A percentile compares a stretch with the other conserved stretches of the same genome.
Evolutionary conservation across 1,140 invertebrate genomes (phyloP).

Genomic region (Pseudomyrmex flavicornis): DNA sequence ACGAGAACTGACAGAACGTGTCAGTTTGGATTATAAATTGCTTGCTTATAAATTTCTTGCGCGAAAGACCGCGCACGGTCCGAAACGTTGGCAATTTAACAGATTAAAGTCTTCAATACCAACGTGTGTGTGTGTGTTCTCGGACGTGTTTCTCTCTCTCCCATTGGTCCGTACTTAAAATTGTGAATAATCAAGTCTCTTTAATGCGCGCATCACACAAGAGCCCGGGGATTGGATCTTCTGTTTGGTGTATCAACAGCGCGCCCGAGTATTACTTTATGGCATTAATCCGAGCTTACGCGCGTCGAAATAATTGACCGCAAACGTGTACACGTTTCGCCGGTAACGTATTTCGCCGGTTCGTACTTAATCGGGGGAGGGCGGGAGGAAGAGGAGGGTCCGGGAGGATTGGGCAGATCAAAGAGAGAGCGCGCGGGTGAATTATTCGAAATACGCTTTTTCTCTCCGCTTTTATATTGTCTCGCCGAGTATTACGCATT

Average conservation of each 20-base stretch:
- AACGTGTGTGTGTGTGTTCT: too few species aligned
- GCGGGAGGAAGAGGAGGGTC: too few species aligned
- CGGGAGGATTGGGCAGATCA: conserved; percentile 32
- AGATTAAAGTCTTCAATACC: too few species aligned
- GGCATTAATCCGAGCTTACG: conserved; percentile 33
- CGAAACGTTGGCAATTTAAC: too few species aligned
- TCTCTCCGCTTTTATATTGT: conserved; percentile 26
- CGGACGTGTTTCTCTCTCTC: too few species aligned
- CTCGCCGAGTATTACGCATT: conserved; percentile 10
- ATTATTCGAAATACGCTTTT: conserved; percentile 37
- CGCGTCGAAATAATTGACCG: conserved; percentile 37
- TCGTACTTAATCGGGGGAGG: not conserved
- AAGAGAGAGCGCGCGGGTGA: conserved; percentile 2
- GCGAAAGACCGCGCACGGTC: too few species aligned
- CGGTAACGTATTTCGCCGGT: not conserved
- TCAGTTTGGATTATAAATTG: too few species aligned
- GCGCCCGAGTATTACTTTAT: conserved; percentile 39
- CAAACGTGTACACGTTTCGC: conserved; percentile 31
- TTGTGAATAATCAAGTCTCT: conserved; percentile 19
- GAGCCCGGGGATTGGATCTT: not conserved
- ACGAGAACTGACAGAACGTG: too few species aligned
- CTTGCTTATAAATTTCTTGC: too few species aligned
- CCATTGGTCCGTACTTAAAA: too few species aligned
- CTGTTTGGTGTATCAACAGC: conserved; percentile 18
- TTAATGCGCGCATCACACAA: conserved; percentile 26